These are phyloP conservation scores for Brachyhypopomus gauderio DNA, from an alignment of 2,113 vertebrate genomes.

Conservation along the genomic window DNA sequence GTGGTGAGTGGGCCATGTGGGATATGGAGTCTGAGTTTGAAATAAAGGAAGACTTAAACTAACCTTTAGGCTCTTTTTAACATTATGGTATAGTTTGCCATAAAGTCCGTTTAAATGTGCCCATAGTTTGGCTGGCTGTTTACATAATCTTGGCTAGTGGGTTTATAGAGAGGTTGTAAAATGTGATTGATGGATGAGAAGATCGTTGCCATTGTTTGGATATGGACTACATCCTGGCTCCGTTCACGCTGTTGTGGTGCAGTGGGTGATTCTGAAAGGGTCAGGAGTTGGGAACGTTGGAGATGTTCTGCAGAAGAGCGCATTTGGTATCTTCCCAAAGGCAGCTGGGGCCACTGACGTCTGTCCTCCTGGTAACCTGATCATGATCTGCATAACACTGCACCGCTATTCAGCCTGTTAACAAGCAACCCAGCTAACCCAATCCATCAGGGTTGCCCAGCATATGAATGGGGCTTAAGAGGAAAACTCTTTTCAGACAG, in stretches of 20 bases:
- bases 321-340: neutral
- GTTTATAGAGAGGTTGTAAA: too few species aligned
- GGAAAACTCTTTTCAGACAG: conserved; percentile 56
- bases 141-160: too few species aligned
- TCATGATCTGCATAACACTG: conserved; percentile 79
- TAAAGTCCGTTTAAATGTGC: too few species aligned
- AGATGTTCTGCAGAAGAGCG: conserved; percentile 12
- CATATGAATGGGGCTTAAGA: conserved; percentile 72
- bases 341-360: conserved; percentile 63
- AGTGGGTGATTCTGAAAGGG: neutral
- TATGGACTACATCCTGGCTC: neutral
- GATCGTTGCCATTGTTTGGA: too few species aligned
- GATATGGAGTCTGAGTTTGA: conserved; percentile 2
- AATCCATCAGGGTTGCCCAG: conserved; percentile 71
- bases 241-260: neutral
- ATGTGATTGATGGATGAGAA: too few species aligned
- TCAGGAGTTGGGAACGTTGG: neutral
- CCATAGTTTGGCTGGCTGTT: too few species aligned
- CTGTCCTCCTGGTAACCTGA: conserved; percentile 78
- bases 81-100: too few species aligned
- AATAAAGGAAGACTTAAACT: too few species aligned
- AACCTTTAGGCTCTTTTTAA: too few species aligned
- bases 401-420: conserved; percentile 77
- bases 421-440: conserved; percentile 78
- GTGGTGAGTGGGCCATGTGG: conserved; percentile 6